Percentiles rank a stretch among this genome's conserved stretches.
Conservation (phyloP, 2,797 vertebrate species). For the Chrysocyon brachyurus region DNA sequence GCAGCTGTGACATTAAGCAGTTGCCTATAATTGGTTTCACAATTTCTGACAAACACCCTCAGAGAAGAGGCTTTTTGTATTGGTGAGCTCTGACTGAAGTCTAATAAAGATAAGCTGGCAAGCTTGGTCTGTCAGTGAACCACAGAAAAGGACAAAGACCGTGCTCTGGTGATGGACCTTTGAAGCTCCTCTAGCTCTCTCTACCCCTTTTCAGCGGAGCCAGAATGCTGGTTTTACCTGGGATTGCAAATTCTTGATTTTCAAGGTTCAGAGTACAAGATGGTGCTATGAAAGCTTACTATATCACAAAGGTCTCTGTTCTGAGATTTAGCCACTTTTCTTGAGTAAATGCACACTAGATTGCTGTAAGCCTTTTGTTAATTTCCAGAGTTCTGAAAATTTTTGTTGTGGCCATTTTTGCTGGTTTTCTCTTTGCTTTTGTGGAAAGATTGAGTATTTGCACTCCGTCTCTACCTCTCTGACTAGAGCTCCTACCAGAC, state of each 20-base stretch:
- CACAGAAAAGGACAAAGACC: not conserved
- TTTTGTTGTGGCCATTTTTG: not conserved
- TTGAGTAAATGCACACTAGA: not conserved
- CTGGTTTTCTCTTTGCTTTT: not conserved
- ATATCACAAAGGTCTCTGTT: not conserved
- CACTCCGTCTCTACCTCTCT: not conserved
- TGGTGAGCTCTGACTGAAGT: not conserved
- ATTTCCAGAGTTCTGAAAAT: not conserved
- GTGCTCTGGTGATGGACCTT: not conserved
- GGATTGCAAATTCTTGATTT: not conserved
- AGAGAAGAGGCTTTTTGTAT: not conserved
- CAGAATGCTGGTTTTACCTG: not conserved
- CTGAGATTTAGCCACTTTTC: not conserved
- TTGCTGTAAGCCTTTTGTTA: not conserved
- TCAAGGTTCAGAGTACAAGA: not conserved
- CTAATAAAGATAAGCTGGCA: not conserved
- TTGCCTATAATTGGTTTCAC: not conserved
- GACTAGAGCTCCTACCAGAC: not conserved
- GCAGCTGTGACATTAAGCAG: not conserved
- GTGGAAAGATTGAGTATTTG: not conserved
- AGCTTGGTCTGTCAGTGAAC: not conserved
- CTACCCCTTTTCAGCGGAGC: not conserved
- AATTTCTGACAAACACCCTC: not conserved
- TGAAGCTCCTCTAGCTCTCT: not conserved
- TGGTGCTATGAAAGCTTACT: not conserved